Percentiles rank a stretch among this genome's conserved stretches.
These are phyloP conservation scores for Rhynchophorus ferrugineus DNA, from an alignment of 1,140 invertebrate species.

Conservation along the genomic window DNA sequence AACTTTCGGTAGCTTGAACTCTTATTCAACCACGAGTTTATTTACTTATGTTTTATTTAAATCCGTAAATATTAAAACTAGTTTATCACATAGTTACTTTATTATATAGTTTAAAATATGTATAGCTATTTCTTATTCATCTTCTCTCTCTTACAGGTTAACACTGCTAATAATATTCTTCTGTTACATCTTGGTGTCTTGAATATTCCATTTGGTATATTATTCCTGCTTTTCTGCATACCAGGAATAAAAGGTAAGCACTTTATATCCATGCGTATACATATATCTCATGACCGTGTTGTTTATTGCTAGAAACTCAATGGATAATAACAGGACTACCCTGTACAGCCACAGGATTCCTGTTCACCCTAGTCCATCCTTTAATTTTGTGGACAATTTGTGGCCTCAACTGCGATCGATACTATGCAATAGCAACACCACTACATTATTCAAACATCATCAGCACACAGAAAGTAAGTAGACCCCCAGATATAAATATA, in stretches of 20 bases:
- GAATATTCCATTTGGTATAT: conserved; percentile 56
- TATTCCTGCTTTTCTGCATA: conserved; percentile 46
- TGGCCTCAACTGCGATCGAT: conserved; percentile 70
- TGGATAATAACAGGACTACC: conserved; percentile 46
- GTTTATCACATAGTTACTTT: too few species aligned
- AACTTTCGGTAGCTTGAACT: too few species aligned
- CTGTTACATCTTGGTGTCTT: conserved; percentile 63
- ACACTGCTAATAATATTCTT: conserved; percentile 59
- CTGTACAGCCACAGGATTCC: conserved; percentile 55
- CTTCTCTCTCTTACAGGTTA: conserved; percentile 49
- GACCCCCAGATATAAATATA: background rate
- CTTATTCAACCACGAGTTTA: too few species aligned
- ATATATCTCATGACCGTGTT: background rate
- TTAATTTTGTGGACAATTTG: conserved; percentile 72
- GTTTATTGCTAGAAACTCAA: conserved; percentile 22
- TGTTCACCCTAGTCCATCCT: conserved; percentile 63
- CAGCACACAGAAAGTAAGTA: conserved; percentile 53
- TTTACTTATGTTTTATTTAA: too few species aligned
- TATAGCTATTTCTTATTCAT: too few species aligned
- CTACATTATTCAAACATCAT: conserved; percentile 67
- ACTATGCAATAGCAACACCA: conserved; percentile 68
- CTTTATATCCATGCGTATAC: background rate
- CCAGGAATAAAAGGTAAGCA: conserved; percentile 42
- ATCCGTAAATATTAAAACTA: background rate
- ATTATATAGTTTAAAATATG: too few species aligned